Evolutionary conservation across 2,888 invertebrate species (phyloP).

Genomic region (Drosophila recens): DNA sequence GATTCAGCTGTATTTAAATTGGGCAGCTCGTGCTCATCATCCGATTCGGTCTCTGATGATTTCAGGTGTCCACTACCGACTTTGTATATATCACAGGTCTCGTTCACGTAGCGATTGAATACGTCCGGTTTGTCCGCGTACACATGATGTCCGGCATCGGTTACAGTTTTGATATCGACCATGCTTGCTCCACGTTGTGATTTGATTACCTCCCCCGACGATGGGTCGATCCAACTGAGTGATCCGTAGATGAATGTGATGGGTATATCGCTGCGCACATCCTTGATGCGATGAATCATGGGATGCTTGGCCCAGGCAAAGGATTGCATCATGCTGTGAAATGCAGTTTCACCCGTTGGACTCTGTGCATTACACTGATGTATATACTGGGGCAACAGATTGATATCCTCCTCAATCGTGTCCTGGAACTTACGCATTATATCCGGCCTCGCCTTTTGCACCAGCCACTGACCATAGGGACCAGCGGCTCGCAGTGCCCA

Average conservation of each 20-base stretch:
- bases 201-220: conserved; percentile 91
- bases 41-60: conserved; percentile 71
- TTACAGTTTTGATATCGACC: conserved; percentile 93
- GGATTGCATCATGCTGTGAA: conserved; percentile 93
- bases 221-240: conserved; percentile 97
- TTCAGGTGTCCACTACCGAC: conserved; percentile 17
- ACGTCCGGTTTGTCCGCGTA: conserved; percentile 95
- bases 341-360: conserved; percentile 89
- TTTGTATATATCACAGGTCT: conserved; percentile 89
- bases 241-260: conserved; percentile 96
- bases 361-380: conserved; percentile 98
- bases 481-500: conserved; percentile 94
- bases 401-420: conserved; percentile 88
- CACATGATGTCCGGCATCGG: conserved; percentile 97
- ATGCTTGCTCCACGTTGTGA: conserved; percentile 88
- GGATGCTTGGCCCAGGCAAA: conserved; percentile 99
- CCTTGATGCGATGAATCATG: conserved; percentile 92
- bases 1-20: conserved; percentile 44
- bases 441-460: conserved; percentile 95
- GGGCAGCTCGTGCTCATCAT: conserved; percentile 80
- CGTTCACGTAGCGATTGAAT: conserved; percentile 93
- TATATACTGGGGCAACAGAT: conserved; percentile 93
- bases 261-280: conserved; percentile 90
- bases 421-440: conserved; percentile 92
- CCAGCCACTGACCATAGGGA: conserved; percentile 92